These are phyloP conservation scores for Ceratitis capitata DNA, from an alignment of 1,140 invertebrate species.

Conservation along the genomic window DNA sequence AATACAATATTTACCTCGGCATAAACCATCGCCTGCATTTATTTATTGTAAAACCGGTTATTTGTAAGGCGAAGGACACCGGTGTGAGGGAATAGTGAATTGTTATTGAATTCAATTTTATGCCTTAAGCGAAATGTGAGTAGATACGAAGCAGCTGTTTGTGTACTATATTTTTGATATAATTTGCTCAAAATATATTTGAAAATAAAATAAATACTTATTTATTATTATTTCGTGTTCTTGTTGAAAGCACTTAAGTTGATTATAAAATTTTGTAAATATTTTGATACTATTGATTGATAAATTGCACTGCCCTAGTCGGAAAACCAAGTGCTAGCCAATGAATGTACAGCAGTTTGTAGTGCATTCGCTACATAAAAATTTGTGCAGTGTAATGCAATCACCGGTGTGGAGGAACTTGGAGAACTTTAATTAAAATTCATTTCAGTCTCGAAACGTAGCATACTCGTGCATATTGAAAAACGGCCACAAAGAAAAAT, in stretches of 20 bases:
- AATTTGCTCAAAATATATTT: neutral
- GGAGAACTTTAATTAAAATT: too few relatives aligned
- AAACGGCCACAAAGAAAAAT: too few relatives aligned
- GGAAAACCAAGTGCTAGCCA: too few relatives aligned
- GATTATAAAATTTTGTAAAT: conserved; percentile 11
- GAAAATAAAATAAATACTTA: neutral
- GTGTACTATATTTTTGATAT: neutral
- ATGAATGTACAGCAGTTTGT: too few relatives aligned
- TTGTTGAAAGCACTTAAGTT: neutral
- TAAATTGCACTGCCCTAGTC: too few relatives aligned
- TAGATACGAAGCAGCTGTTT: too few relatives aligned
- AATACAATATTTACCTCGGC: neutral
- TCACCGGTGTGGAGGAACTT: too few relatives aligned
- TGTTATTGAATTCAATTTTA: neutral
- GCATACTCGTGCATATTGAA: too few relatives aligned
- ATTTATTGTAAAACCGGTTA: neutral
- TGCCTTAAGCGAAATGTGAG: conserved; percentile 5
- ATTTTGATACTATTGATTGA: too few relatives aligned
- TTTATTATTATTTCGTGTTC: neutral
- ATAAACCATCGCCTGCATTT: neutral
- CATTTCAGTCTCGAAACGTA: too few relatives aligned
- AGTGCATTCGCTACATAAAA: too few relatives aligned
- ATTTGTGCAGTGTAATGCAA: too few relatives aligned
- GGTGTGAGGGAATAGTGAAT: neutral
- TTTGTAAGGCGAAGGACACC: neutral